These are phyloP conservation scores for Microcebus murinus DNA, from an alignment of 2,113 vertebrate genomes.

Conservation along the genomic window DNA sequence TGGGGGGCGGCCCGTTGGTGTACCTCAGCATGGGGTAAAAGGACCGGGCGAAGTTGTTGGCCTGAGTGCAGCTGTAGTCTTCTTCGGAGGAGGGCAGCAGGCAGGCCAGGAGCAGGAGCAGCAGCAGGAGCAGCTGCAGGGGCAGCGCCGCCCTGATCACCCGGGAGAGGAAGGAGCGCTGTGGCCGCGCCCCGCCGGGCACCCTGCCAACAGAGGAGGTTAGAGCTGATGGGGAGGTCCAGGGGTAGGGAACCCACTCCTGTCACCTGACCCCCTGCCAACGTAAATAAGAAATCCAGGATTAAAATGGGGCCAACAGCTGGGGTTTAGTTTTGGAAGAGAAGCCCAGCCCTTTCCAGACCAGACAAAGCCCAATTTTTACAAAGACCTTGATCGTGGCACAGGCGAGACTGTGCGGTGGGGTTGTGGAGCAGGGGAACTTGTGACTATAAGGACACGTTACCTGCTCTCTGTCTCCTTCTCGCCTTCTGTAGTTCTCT, in stretches of 20 bases:
- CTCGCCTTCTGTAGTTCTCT: conserved; percentile 39
- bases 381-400: neutral
- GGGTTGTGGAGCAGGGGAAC: no score
- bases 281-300: neutral
- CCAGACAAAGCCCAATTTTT: neutral
- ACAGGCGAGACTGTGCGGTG: neutral
- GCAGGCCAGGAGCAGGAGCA: conserved; percentile 91
- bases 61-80: conserved; percentile 90
- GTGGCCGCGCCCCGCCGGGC: conserved; percentile 16
- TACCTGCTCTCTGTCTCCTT: conserved; percentile 78
- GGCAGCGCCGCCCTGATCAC: conserved; percentile 91
- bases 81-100: conserved; percentile 90
- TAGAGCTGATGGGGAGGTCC: neutral
- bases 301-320: neutral
- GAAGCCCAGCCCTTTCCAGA: neutral
- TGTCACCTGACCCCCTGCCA: neutral
- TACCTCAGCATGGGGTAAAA: conserved; percentile 96
- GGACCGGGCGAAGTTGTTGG: conserved; percentile 96
- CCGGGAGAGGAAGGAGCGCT: conserved; percentile 88
- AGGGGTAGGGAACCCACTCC: neutral
- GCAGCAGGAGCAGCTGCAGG: conserved; percentile 90
- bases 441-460: neutral
- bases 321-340: neutral
- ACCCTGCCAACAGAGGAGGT: conserved; percentile 73
- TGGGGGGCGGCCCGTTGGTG: conserved; percentile 95